Base-by-base conservation (phyloP, 2,797 vertebrate genomes). In the Rhodeus uyekii region DNA sequence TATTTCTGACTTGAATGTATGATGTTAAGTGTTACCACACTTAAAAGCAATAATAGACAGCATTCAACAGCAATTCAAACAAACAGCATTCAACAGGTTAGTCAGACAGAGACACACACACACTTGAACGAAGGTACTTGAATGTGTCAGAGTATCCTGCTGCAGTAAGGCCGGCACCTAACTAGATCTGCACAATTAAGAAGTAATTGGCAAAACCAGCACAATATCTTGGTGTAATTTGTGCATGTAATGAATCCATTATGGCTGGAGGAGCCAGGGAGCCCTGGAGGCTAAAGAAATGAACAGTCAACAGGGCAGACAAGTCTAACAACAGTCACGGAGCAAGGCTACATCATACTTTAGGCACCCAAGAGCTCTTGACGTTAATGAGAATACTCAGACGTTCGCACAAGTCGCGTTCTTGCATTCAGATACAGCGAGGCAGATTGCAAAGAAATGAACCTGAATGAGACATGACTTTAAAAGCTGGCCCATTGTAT, bases 241-340 rank as follows among this genome's bases (percentile, higher is more conserved):
- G 75, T 36, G 63, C 58, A 76, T 84, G 71, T 87, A 84, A 87
- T 85, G 79, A 84, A 79, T 83, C 82, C 82, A 87, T 87, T 87
- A 75, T 58, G 65, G 14, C 24, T 34, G 36, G 24, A 69, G 36
- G 18, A 82, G 65, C 58, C 14, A 76, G 32, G 32, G 73, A 84
- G 60, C 71, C 82, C 79, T 48, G 22, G 60, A 80, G 75, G 71
- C 63, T 63, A 63, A 58, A 73, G 55, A 83, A 81, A 64, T 77
- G 68, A 58, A 85, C 68, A 38, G 46, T 68, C n/a, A 14, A 68
- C 68, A 50, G 63, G 27, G n/a, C 50, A 48, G 71, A 39, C 67
- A 22, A 61, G 18, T 65, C 61, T 77, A 80, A 84, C 3, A 19
- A 80, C 64, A 80, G 74, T 74, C 72, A 85, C 61, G 22, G 44